Evolutionary conservation across 2,888 invertebrate genomes (phyloP).

Genomic region (Miltochrista miniata): DNA sequence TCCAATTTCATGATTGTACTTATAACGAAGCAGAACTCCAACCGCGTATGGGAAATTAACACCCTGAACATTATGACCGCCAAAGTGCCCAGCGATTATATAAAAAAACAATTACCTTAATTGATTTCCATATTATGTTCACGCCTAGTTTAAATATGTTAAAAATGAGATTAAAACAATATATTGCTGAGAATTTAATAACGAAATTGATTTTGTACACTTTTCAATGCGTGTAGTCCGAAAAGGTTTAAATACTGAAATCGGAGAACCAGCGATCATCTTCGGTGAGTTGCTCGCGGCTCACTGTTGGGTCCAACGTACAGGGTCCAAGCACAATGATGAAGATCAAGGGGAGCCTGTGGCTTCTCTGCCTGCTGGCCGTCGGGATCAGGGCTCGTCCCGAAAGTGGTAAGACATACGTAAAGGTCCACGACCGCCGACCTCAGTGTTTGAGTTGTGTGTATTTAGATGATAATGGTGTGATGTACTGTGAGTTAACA

Average conservation of each 20-base stretch:
- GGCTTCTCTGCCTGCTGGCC: slow-evolving; percentile 39
- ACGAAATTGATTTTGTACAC: slow-evolving; percentile 60
- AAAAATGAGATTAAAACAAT: slow-evolving; percentile 48
- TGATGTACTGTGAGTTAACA: slow-evolving; percentile 9
- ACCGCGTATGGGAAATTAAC: not conserved
- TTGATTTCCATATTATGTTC: slow-evolving; percentile 31
- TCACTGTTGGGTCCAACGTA: slow-evolving; percentile 48
- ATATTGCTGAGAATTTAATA: slow-evolving; percentile 56
- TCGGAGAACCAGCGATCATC: slow-evolving; percentile 38
- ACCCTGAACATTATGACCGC: not conserved
- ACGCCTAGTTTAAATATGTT: slow-evolving; percentile 54
- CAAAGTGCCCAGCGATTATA: slow-evolving; percentile 5
- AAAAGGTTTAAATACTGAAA: slow-evolving; percentile 54
- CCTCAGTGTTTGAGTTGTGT: slow-evolving; percentile 8
- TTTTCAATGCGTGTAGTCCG: slow-evolving; percentile 55
- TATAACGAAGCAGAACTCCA: not conserved
- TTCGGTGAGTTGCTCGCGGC: slow-evolving; percentile 56
- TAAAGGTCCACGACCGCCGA: not conserved
- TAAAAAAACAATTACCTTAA: slow-evolving; percentile 30
- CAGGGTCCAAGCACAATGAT: slow-evolving; percentile 34
- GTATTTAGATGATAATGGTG: slow-evolving; percentile 6
- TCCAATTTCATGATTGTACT: too few species aligned
- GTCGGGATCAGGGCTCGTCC: slow-evolving; percentile 32
- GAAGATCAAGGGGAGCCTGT: slow-evolving; percentile 40
- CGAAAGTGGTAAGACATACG: slow-evolving; percentile 35